Evolutionary conservation across 2,113 vertebrate species (phyloP), one percentile per base, ranked within the genome.

Genomic region (Acanthisitta chloris): DNA sequence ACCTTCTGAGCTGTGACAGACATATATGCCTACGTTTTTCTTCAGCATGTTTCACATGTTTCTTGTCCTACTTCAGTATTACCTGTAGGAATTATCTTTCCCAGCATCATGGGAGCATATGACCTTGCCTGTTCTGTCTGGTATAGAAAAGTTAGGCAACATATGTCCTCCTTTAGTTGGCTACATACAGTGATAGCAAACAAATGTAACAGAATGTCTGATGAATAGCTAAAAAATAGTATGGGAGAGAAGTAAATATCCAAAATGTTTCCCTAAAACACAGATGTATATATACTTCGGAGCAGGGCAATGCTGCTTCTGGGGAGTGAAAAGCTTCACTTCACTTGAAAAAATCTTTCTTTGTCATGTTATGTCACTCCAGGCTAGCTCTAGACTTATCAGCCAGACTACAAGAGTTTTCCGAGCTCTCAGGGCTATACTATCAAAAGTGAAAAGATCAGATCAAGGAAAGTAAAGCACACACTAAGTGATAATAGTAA

Each of bases 1-100:
- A 40, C 14, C 28, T 69, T 74, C 66, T 49, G 20, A 85, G 42
- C 34, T 67, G 29, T 46, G 34, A 40, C 45, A 88, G 29, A 87
- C 28, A 31, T 2, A 1, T 17, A 62, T 26, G 24, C 11, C 40
- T 59, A 14, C 12, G 16, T 76, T 65, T 52, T 64, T 43, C 36
- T 64, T 76, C 20, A 54, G 16, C 0, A 1, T 24, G 5, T 52
- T 69, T 90, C 86, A 17, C 0, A 1, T 24, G 5, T 52, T 69
- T 90, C 86, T 57, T 9, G 2, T 52, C 24, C 59, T 67, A 14
- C 33, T 59, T 49, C 12, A 45, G 12, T 17, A 14, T 29, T 70
- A 33, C 10, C 12, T 24, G 12, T 10, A 59, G 28, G 15, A 38
- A 59, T 8, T 36, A 9, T 51, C 52, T 78, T 74, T 48, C 11